Evolutionary conservation across 2,113 vertebrate genomes (phyloP), one percentile per base, ranked within the genome.

Genomic region (Bos indicus): DNA sequence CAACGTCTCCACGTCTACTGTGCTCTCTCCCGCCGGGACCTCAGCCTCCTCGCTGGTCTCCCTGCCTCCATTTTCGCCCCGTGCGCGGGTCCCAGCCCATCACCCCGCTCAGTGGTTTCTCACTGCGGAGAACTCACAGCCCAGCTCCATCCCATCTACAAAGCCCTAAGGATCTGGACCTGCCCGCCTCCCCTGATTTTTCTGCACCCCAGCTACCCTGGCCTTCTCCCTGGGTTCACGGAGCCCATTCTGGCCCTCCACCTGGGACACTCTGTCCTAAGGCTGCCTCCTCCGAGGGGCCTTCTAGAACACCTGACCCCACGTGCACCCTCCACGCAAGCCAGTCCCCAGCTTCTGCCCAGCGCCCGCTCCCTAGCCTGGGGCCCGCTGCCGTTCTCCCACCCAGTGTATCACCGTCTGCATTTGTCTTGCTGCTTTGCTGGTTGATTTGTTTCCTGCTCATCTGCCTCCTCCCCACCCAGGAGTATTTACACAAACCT

Each of bases 1-100:
- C 19, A 5, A 0, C 43, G 26, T 30, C n/a, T 54, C 26, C 12
- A 0, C 1, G 4, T 16, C 51, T 5, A 4, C 2, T 46, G 21
- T 3, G 10, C 30, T n/a, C 57, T 64, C 19, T 11, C 7, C 51
- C 5, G 10, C 48, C 2, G 1, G 60, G 26, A 33, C 36, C 48
- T 17, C 51, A 1, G 19, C n/a, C 8, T 51, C 52, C 21, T 40
- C 26, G 1, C 11, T 26, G 77, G 60, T 8, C 46, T 48, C 59
- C 30, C 5, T 17, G 87, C 14, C 36, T 64, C 57, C 9, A 5
- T 6, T 15, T 23, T 2, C 16, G 3, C 4, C 28, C 28, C 1
- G 1, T 19, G 33, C 13, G 2, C 9, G 19, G 3, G 5, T 23
- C 33, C 40, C 28, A 9, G 23, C 46, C 19, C 71, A 14, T 15